These are phyloP conservation scores for Drosophila trapezifrons DNA, from an alignment of 1,140 invertebrate species.

Conservation along the genomic window DNA sequence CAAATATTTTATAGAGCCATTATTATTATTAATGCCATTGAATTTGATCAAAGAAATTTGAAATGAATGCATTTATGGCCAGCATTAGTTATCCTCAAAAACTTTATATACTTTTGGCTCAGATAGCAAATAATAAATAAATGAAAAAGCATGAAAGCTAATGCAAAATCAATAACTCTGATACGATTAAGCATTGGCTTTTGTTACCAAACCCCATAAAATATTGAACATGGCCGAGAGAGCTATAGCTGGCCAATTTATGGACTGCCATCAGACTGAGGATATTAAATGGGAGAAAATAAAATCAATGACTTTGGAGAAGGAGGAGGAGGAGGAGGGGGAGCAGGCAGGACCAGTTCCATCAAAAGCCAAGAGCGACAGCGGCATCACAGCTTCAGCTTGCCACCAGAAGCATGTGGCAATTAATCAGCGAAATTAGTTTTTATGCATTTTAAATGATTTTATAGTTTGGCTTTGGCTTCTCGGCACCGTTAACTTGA, in stretches of 20 bases:
- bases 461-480: slow-evolving; percentile 48
- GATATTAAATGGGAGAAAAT: slow-evolving; percentile 76
- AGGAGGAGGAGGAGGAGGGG: not conserved
- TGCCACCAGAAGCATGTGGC: slow-evolving; percentile 38
- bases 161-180: slow-evolving; percentile 11
- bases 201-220: slow-evolving; percentile 41
- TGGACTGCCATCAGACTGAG: slow-evolving; percentile 42
- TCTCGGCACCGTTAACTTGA: slow-evolving; percentile 57
- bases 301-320: slow-evolving; percentile 31
- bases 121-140: not conserved
- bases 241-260: slow-evolving; percentile 51
- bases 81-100: not conserved
- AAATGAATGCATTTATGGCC: slow-evolving; percentile 1
- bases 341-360: slow-evolving; percentile 25
- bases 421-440: slow-evolving; percentile 82
- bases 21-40: not conserved
- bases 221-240: slow-evolving; percentile 19
- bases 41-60: not conserved
- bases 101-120: not conserved
- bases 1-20: slow-evolving; percentile 3
- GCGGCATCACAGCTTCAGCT: slow-evolving; percentile 31
- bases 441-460: slow-evolving; percentile 82
- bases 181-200: slow-evolving; percentile 5
- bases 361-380: slow-evolving; percentile 41
- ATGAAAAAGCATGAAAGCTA: slow-evolving; percentile 1